Percentiles rank a stretch among this genome's conserved stretches.
These are phyloP conservation scores for Tylochromis polylepis DNA, from an alignment of 2,113 vertebrate species.

Conservation along the genomic window DNA sequence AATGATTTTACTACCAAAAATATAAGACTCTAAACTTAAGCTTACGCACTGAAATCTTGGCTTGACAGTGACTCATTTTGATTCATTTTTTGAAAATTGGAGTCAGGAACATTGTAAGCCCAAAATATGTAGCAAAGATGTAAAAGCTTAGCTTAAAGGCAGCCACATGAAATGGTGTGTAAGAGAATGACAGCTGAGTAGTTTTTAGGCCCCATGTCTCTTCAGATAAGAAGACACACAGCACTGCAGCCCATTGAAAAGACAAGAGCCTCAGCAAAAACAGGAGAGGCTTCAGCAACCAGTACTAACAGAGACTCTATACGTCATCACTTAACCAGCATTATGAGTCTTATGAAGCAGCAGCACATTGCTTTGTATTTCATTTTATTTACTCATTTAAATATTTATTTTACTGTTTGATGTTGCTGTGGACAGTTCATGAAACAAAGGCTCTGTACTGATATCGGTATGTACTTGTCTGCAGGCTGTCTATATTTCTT, in stretches of 20 bases:
- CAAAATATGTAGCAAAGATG: not conserved
- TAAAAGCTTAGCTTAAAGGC: not conserved
- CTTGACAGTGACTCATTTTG: not conserved
- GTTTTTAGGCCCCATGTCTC: not conserved
- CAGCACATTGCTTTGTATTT: not conserved
- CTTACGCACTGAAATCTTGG: fast-evolving
- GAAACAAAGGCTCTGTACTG: not conserved
- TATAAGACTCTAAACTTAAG: fast-evolving
- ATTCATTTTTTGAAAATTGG: not conserved
- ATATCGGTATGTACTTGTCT: not conserved
- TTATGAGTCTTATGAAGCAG: not conserved
- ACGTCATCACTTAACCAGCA: not conserved
- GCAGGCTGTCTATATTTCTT: not conserved
- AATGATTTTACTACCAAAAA: not conserved
- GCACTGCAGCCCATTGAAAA: not conserved
- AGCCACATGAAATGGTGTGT: not conserved
- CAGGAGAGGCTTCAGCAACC: not conserved
- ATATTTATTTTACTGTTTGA: not conserved
- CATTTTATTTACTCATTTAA: not conserved
- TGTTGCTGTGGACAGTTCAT: not conserved
- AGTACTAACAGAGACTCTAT: not conserved
- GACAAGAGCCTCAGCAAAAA: not conserved
- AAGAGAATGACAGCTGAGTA: not conserved
- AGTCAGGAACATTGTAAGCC: not conserved
- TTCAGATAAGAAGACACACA: not conserved